phyloP scores from a whole-genome alignment of 2,888 invertebrate genomes.

The Perdita meconis region DNA sequence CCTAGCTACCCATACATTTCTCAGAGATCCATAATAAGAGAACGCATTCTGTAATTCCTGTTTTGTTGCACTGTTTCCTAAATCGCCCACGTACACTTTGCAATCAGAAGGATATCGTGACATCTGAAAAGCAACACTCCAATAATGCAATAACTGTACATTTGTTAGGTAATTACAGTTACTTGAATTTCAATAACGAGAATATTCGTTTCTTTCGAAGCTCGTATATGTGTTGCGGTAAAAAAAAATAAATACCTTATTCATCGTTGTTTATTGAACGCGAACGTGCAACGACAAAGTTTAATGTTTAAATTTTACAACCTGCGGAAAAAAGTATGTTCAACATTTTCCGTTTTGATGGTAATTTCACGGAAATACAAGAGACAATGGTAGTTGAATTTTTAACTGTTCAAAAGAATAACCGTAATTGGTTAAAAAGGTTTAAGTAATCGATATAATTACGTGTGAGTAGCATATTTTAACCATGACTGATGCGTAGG shows the following conservation, averaged over 20 bases:
- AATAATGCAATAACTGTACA: not conserved
- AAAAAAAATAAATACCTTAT: conserved; percentile 44
- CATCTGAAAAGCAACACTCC: conserved; percentile 84
- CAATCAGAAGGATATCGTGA: conserved; percentile 93
- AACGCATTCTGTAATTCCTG: conserved; percentile 97
- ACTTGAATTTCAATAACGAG: not conserved
- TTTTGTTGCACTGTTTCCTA: conserved; percentile 95
- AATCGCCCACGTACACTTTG: conserved; percentile 98
- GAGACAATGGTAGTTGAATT: conserved; percentile 31
- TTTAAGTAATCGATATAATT: not conserved
- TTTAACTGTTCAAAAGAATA: conserved; percentile 28
- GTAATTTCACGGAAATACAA: conserved; percentile 31
- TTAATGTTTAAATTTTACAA: conserved; percentile 24
- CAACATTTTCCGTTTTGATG: conserved; percentile 27
- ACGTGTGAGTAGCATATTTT: not conserved
- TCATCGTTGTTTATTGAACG: conserved; percentile 37
- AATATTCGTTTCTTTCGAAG: not conserved
- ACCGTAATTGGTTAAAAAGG: conserved; percentile 13
- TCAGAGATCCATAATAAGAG: conserved; percentile 94
- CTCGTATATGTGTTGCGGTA: not conserved
- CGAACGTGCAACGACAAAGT: conserved; percentile 14
- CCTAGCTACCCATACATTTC: conserved; percentile 99
- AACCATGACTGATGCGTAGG: not conserved
- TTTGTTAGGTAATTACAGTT: not conserved
- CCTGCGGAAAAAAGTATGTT: conserved; percentile 22